Base-by-base conservation (phyloP, 2,888 invertebrate species). In the Apotomis turbidana region DNA sequence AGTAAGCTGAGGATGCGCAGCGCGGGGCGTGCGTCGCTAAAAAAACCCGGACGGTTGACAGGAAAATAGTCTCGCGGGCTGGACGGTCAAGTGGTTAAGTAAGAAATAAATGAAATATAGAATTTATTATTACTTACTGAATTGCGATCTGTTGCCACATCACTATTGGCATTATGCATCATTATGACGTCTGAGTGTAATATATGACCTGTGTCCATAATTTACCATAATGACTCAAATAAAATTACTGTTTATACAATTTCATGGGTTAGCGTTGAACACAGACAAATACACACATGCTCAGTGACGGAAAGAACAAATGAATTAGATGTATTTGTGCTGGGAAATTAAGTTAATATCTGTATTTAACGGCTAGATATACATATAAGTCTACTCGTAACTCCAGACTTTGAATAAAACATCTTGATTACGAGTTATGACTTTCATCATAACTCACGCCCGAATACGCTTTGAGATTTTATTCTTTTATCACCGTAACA, bases 211-310 rank as follows among this genome's bases (percentile, higher is more conserved):
- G 41, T 27, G 60, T 15, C 62, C 63, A 58, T 68, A 70, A 64
- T 73, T 41, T 62, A 58, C 59, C 67, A 10, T 54, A 60, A 68
- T 59, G 13, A 61, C 67, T 70, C 63, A 70, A 36, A 63, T 64
- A 60, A 68, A 67, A 73, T 74, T 72, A 72, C 67, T 60, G 69
- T 38, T 58, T n/a, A 58, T 36, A 49, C 49, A 49, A 49, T 49
- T 8, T 49, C 49, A 49, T 49, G 9, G 10, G 49, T 10, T 41
- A 10, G 8, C 8, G 49, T 49, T 44, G 49, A 49, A 49, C 49
- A 10, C 49, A 6, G 41, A 6, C 41, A 41, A 6, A 41, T 6
- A 41, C 3, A 41, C 6, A 41, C 49, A 10, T 9, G 49, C 49
- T 49, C 8, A 9, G 49, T 10, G 10, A 8, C 10, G 5, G 8